These are phyloP conservation scores for Lasiommata megera DNA, from an alignment of 2,888 invertebrate genomes.

Conservation along the genomic window DNA sequence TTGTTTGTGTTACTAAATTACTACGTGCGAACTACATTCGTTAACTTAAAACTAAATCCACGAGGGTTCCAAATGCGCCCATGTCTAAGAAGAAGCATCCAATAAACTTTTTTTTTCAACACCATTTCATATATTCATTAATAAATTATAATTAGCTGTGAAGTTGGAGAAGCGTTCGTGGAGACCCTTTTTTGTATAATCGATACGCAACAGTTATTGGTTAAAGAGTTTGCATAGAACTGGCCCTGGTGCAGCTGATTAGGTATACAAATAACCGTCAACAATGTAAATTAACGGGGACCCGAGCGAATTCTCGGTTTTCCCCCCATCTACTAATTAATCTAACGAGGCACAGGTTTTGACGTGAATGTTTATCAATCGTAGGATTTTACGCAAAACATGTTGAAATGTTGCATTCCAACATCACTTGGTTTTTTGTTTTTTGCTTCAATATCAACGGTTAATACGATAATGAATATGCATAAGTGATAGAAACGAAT, in stretches of 20 bases:
- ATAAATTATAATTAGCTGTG: no score
- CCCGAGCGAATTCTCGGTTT: conserved; percentile 2
- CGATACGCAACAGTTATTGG: no score
- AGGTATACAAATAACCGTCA: conserved; percentile 1
- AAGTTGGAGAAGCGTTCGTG: no score
- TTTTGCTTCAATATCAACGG: conserved; percentile 5
- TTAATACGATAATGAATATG: background rate
- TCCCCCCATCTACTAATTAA: conserved; percentile 5
- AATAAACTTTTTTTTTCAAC: no score
- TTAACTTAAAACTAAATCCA: no score
- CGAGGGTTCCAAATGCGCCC: no score
- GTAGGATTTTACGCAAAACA: conserved; percentile 11
- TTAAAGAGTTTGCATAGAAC: no score
- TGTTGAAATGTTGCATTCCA: conserved; percentile 4
- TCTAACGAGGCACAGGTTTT: background rate
- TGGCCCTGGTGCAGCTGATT: background rate
- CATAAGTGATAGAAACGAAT: background rate
- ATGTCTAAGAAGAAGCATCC: no score
- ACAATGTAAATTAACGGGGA: background rate
- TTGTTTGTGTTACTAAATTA: no score
- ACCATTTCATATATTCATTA: no score
- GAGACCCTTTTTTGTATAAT: no score
- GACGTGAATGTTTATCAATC: conserved; percentile 4
- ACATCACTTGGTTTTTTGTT: conserved; percentile 6
- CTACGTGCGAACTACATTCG: no score